phyloP scores from a whole-genome alignment of 2,113 vertebrate genomes.

The Brachionichthys hirsutus region DNA sequence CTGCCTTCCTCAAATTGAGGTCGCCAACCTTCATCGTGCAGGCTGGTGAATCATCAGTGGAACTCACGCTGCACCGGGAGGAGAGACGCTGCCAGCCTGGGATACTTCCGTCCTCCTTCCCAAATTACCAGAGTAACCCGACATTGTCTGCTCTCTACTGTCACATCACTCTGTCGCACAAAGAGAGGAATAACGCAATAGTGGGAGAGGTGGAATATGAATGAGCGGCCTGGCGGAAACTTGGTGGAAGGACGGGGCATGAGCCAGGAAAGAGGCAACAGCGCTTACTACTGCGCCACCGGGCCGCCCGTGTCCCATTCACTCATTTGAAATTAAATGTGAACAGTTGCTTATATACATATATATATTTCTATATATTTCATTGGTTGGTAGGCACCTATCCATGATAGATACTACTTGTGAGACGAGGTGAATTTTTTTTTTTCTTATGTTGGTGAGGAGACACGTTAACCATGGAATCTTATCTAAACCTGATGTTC shows the following conservation, averaged over 20 bases:
- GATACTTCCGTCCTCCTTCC: conserved; percentile 69
- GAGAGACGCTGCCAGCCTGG: conserved; percentile 50
- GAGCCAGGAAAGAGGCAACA: conserved; percentile 15
- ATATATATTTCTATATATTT: too few relatives aligned
- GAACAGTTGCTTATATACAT: too few relatives aligned
- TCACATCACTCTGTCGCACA: conserved; percentile 64
- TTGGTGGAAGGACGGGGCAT: too few relatives aligned
- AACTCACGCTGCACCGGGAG: conserved; percentile 32
- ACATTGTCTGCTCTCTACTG: conserved; percentile 78
- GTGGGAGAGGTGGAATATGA: conserved; percentile 45
- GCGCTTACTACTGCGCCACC: too few relatives aligned
- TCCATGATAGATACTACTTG: too few relatives aligned
- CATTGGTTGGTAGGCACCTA: too few relatives aligned
- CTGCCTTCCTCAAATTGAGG: conserved; percentile 77
- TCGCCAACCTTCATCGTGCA: conserved; percentile 73
- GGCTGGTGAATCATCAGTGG: conserved; percentile 75
- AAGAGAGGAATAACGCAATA: conserved; percentile 48
- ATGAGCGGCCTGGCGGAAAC: conserved; percentile 26
- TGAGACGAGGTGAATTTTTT: too few relatives aligned
- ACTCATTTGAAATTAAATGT: too few relatives aligned
- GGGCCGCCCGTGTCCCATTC: too few relatives aligned
- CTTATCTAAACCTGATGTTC: conserved; percentile 13
- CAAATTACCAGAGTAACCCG: conserved; percentile 76
- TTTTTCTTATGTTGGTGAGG: too few relatives aligned
- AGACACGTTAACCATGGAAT: too few relatives aligned